Evolutionary conservation across 2,888 invertebrate genomes (phyloP).

Genomic region (Drosophila melanosoma): DNA sequence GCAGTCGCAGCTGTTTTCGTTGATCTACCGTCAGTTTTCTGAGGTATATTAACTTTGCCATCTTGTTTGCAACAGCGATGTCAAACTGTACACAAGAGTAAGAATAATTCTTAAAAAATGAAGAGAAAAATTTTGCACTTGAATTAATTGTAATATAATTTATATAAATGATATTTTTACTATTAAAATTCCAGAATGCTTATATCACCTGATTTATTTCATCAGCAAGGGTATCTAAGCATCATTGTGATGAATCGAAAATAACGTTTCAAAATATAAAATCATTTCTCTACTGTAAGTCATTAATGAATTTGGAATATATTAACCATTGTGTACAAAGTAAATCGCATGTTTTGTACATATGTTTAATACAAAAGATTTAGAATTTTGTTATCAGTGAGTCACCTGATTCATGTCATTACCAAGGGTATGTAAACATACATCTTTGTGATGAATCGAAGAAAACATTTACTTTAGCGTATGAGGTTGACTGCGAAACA

Average conservation of each 20-base stretch:
- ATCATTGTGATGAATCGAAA: conserved; percentile 13
- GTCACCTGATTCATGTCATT: neutral
- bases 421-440: conserved; percentile 23
- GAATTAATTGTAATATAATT: neutral
- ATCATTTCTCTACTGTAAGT: neutral
- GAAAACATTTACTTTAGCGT: conserved; percentile 10
- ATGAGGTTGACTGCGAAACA: conserved; percentile 28
- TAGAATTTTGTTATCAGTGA: neutral
- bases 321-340: neutral
- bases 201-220: neutral
- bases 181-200: neutral
- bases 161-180: neutral
- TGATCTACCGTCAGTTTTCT: conserved; percentile 9
- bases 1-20: conserved; percentile 23
- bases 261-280: neutral
- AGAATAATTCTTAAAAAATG: neutral
- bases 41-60: neutral
- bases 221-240: conserved; percentile 11
- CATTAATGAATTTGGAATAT: neutral
- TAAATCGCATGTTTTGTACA: neutral
- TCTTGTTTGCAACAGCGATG: neutral
- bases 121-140: neutral
- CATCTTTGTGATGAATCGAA: conserved; percentile 14
- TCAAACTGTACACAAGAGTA: neutral
- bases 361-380: neutral